Conservation (phyloP, 2,797 vertebrate species). For the Botia kubotai region DNA sequence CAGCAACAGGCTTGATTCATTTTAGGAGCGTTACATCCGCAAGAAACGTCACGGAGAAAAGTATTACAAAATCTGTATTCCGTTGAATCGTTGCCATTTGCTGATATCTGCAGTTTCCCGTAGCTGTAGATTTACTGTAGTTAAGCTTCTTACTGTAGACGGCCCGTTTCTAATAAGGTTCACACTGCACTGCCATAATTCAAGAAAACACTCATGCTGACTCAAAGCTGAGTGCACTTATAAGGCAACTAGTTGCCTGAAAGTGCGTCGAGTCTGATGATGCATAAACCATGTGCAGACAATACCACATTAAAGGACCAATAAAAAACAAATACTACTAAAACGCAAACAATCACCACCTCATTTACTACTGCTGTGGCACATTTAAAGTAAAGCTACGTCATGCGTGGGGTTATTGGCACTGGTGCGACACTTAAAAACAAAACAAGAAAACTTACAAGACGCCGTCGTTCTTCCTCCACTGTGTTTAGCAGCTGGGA, state of each 20-base stretch:
- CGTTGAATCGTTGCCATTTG: not conserved
- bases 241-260: constrained; percentile 12
- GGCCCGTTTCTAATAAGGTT: constrained; percentile 49
- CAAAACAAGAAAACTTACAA: constrained; percentile 79
- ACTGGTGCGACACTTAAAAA: not conserved
- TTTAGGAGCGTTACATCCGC: not conserved
- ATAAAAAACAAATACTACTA: constrained; percentile 22
- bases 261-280: constrained; percentile 11
- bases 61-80: constrained; percentile 12
- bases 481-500: constrained; percentile 94
- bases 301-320: constrained; percentile 19
- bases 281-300: constrained; percentile 11
- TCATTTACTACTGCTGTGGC: constrained; percentile 16
- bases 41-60: not conserved
- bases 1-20: not conserved
- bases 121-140: not conserved
- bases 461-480: constrained; percentile 92
- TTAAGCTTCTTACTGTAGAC: constrained; percentile 31
- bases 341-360: constrained; percentile 20
- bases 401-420: constrained; percentile 1
- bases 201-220: not conserved
- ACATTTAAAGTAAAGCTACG: constrained; percentile 1
- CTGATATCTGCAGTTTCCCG: constrained; percentile 29
- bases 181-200: constrained; percentile 16
- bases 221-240: constrained; percentile 27